A percentile compares a stretch with the other conserved stretches of the same genome.
Evolutionary conservation across 2,797 vertebrate genomes (phyloP).

Genomic region (Triplophysa bombifrons): DNA sequence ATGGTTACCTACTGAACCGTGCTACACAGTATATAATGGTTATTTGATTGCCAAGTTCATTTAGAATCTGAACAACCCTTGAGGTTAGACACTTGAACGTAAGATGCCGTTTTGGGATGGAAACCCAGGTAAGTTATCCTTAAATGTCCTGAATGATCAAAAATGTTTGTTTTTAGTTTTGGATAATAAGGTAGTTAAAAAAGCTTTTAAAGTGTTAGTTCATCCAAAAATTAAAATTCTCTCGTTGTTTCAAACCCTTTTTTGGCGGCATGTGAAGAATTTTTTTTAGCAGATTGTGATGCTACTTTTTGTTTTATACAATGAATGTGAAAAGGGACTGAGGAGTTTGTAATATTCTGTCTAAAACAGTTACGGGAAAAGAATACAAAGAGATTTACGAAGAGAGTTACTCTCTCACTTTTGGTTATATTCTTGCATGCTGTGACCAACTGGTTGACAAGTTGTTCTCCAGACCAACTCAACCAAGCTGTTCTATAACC

Average conservation of each 20-base stretch:
- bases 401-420: not conserved
- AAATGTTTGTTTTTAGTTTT: not conserved
- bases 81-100: conserved; percentile 25
- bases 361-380: too few species aligned
- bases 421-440: not conserved
- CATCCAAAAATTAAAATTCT: not conserved
- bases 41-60: conserved; percentile 12
- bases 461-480: not conserved
- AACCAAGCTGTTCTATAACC: not conserved
- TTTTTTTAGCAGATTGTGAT: not conserved
- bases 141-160: not conserved
- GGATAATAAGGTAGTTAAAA: not conserved
- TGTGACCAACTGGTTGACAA: not conserved
- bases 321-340: not conserved
- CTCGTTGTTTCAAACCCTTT: not conserved
- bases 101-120: conserved; percentile 53
- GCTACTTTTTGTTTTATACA: not conserved
- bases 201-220: too few species aligned
- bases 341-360: not conserved
- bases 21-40: conserved; percentile 41
- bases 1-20: conserved; percentile 28
- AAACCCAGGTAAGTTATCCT: conserved; percentile 53
- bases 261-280: not conserved
- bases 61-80: conserved; percentile 19
- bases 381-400: too few species aligned